phyloP scores from a whole-genome alignment of 2,113 vertebrate genomes.

The Podiceps cristatus region DNA sequence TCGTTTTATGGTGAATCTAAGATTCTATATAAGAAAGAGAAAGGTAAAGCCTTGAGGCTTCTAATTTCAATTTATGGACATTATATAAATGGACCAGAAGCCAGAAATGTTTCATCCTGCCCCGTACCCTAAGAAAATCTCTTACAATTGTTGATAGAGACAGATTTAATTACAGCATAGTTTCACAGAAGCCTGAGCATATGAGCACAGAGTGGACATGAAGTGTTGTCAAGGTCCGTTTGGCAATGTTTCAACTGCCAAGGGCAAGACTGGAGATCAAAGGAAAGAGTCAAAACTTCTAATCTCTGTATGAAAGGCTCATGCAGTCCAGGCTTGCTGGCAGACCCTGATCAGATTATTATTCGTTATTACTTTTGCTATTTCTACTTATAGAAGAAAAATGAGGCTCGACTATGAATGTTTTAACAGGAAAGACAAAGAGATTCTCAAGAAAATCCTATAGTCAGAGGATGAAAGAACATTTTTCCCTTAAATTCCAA shows the following conservation, averaged over 20 bases:
- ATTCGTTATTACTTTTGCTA: neutral
- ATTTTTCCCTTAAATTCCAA: neutral
- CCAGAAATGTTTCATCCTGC: neutral
- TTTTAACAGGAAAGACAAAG: neutral
- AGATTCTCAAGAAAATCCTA: neutral
- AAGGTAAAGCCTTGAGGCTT: neutral
- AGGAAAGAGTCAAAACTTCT: conserved; percentile 12
- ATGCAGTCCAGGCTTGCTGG: neutral
- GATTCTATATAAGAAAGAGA: neutral
- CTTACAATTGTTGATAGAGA: neutral
- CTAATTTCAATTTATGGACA: neutral
- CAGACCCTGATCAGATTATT: neutral
- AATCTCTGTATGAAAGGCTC: conserved; percentile 12
- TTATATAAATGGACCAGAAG: neutral
- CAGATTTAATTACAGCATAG: neutral
- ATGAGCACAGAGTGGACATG: conserved; percentile 1
- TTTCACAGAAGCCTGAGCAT: conserved; percentile 1
- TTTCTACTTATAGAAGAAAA: conserved; percentile 22
- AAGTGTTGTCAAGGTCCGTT: conserved; percentile 21
- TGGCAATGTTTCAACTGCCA: conserved; percentile 20
- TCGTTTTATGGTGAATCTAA: neutral
- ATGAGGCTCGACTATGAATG: neutral
- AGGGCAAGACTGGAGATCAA: conserved; percentile 37
- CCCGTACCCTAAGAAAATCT: neutral
- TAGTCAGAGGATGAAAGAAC: neutral